Conservation (phyloP, 2,888 invertebrate species). For the Drosophila diplacantha region DNA sequence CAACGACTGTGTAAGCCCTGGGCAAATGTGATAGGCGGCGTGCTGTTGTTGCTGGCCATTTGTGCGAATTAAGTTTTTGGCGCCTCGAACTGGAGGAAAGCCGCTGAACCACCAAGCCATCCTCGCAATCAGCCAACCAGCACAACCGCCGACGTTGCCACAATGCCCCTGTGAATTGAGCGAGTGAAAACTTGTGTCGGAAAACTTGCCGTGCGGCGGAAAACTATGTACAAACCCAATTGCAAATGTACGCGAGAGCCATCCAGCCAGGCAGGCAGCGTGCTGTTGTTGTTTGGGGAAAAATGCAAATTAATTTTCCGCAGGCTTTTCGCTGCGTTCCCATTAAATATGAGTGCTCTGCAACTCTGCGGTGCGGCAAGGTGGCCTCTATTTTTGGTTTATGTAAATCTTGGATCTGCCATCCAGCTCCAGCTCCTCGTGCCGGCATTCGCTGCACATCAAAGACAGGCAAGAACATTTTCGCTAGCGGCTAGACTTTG, state of each 20-base stretch:
- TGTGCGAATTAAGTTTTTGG: constrained; percentile 52
- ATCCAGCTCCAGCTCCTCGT: not conserved
- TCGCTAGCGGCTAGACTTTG: constrained; percentile 61
- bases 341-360: constrained; percentile 44
- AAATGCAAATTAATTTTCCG: constrained; percentile 52
- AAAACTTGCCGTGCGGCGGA: constrained; percentile 18
- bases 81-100: constrained; percentile 8
- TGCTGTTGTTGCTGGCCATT: constrained; percentile 44
- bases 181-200: constrained; percentile 43
- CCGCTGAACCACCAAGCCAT: not conserved
- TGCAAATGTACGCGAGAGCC: constrained; percentile 31
- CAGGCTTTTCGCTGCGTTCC: constrained; percentile 31
- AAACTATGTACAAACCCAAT: constrained; percentile 42
- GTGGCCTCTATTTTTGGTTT: constrained; percentile 39
- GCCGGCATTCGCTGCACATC: constrained; percentile 49
- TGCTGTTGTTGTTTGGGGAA: constrained; percentile 25
- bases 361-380: constrained; percentile 16
- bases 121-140: constrained; percentile 5
- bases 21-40: constrained; percentile 37
- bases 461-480: constrained; percentile 53
- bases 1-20: constrained; percentile 14
- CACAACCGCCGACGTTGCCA: constrained; percentile 1
- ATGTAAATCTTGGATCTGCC: constrained; percentile 53
- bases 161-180: constrained; percentile 36
- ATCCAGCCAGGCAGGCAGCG: not conserved